Conservation (phyloP, 2,797 vertebrate species). For the Rachycentron canadum region DNA sequence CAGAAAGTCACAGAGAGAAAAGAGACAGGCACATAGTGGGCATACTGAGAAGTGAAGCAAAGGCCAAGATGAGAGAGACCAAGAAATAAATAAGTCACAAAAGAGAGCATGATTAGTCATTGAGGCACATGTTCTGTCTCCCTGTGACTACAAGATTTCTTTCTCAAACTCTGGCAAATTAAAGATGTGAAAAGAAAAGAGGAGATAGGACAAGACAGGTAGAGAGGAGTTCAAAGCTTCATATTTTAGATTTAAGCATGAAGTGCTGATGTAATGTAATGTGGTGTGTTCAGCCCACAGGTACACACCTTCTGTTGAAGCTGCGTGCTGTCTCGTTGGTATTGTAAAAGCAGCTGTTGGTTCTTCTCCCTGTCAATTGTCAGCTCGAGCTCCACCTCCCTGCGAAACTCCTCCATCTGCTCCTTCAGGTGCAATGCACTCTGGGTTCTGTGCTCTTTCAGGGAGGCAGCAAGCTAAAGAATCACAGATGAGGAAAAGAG, state of each 20-base stretch:
- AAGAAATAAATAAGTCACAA: conserved; percentile 2
- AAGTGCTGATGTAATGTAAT: not conserved
- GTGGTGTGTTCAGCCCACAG: not conserved
- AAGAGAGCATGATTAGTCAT: not conserved
- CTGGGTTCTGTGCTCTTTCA: conserved; percentile 78
- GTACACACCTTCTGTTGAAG: conserved; percentile 84
- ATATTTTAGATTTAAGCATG: not conserved
- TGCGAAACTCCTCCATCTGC: conserved; percentile 76
- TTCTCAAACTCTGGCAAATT: not conserved
- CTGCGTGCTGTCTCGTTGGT: conserved; percentile 79
- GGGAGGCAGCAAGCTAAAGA: conserved; percentile 79
- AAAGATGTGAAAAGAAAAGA: not conserved
- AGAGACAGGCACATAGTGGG: not conserved
- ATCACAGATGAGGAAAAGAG: conserved; percentile 22
- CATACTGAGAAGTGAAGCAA: conserved; percentile 21
- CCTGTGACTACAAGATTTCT: conserved; percentile 11
- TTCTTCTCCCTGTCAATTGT: conserved; percentile 86
- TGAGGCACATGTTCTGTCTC: not conserved
- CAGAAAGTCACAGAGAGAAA: conserved; percentile 19
- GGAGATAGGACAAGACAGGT: too few relatives aligned
- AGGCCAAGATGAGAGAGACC: conserved; percentile 4
- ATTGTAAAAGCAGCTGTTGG: conserved; percentile 81
- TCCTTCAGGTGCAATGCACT: conserved; percentile 77
- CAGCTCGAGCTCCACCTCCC: conserved; percentile 82
- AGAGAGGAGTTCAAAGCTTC: not conserved